phyloP scores from a whole-genome alignment of 2,888 invertebrate genomes.

The Nebria brevicollis region DNA sequence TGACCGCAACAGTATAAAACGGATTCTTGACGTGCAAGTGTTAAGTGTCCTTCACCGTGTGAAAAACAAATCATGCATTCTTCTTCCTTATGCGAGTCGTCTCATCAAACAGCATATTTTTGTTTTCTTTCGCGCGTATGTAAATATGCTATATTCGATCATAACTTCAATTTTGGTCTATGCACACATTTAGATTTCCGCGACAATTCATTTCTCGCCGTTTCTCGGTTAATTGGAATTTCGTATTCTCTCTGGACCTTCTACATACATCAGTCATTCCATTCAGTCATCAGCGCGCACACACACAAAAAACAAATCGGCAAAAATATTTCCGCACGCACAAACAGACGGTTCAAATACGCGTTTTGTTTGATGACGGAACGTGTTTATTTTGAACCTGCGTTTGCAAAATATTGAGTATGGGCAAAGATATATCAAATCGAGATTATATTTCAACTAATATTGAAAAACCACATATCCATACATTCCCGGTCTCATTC shows the following conservation, averaged over 20 bases:
- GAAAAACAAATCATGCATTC: conserved; percentile 9
- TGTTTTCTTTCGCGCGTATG: background rate
- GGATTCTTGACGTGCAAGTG: conserved; percentile 20
- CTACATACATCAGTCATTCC: background rate
- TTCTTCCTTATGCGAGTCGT: background rate
- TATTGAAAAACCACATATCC: too few relatives aligned
- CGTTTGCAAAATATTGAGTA: background rate
- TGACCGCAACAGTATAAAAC: conserved; percentile 25
- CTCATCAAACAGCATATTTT: background rate
- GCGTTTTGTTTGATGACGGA: background rate
- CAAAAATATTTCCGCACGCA: background rate
- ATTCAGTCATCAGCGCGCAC: background rate
- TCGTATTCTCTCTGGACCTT: background rate
- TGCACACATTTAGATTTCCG: background rate
- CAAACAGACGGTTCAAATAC: background rate
- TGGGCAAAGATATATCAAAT: too few relatives aligned
- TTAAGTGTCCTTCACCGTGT: conserved; percentile 31
- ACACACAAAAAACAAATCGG: background rate
- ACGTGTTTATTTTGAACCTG: background rate
- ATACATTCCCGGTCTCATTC: too few relatives aligned
- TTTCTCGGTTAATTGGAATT: background rate
- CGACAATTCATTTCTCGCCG: background rate
- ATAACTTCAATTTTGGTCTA: background rate
- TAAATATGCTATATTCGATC: background rate
- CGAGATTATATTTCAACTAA: too few relatives aligned